Conservation (phyloP, 2,797 vertebrate genomes). For the Rhincodon typus region DNA sequence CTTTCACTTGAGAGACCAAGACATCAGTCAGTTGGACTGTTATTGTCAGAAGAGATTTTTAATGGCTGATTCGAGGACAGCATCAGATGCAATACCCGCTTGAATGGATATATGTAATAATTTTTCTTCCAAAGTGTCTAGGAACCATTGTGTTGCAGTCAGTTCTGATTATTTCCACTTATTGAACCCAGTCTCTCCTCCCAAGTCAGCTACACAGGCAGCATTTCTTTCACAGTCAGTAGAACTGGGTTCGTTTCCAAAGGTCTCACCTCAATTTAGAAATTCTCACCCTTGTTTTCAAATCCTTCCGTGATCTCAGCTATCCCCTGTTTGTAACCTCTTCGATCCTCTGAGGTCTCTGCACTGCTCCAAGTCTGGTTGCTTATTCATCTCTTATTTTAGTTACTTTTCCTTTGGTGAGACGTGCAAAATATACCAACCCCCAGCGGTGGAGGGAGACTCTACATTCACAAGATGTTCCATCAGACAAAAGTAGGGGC, state of each 20-base stretch:
- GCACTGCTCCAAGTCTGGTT: neutral
- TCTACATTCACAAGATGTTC: no score
- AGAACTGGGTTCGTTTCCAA: neutral
- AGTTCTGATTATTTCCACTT: neutral
- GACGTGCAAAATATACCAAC: no score
- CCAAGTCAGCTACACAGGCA: neutral
- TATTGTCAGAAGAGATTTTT: neutral
- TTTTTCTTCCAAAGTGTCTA: constrained; percentile 1
- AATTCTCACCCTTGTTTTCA: neutral
- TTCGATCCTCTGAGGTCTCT: neutral
- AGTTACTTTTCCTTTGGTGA: neutral
- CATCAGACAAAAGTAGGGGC: no score
- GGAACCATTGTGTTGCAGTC: neutral
- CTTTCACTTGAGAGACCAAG: neutral
- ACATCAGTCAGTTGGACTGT: neutral
- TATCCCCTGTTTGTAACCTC: neutral
- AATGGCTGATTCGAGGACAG: neutral
- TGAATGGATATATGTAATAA: neutral
- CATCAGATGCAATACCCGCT: neutral
- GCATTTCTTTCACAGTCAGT: neutral
- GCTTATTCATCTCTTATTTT: neutral
- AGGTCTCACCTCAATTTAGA: neutral
- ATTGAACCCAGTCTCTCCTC: neutral
- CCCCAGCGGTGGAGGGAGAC: no score
- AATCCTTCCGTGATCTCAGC: neutral